These are phyloP conservation scores for Ctenoplectra terminalis DNA, from an alignment of 1,140 invertebrate species.

Conservation along the genomic window DNA sequence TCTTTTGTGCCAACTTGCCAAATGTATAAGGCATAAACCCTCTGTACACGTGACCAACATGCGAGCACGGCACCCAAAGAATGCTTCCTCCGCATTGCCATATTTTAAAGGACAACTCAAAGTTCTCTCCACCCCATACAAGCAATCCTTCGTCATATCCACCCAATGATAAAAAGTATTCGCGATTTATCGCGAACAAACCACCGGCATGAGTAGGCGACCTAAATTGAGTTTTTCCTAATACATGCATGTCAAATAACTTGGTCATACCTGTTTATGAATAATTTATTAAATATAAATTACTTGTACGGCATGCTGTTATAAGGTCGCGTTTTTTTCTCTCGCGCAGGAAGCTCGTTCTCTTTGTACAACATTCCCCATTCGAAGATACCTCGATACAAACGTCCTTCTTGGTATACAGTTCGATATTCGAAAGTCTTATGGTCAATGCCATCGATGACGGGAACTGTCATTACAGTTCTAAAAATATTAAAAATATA, in stretches of 20 bases:
- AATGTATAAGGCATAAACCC: slow-evolving; percentile 99
- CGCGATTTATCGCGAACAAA: slow-evolving; percentile 98
- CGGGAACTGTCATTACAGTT: slow-evolving; percentile 97
- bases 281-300: slow-evolving; percentile 1
- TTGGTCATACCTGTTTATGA: background rate
- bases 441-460: slow-evolving; percentile 98
- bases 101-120: slow-evolving; percentile 99
- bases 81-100: slow-evolving; percentile 99
- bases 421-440: slow-evolving; percentile 97
- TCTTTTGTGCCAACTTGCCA: slow-evolving; percentile 93
- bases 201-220: slow-evolving; percentile 96
- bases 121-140: slow-evolving; percentile 98
- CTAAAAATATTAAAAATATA: slow-evolving; percentile 74
- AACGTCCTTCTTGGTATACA: slow-evolving; percentile 92
- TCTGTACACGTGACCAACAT: slow-evolving; percentile 98
- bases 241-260: slow-evolving; percentile 35
- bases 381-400: slow-evolving; percentile 97
- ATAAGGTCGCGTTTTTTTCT: slow-evolving; percentile 89
- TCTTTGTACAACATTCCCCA: slow-evolving; percentile 99
- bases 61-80: slow-evolving; percentile 98
- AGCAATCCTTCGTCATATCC: slow-evolving; percentile 97
- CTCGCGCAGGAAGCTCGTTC: slow-evolving; percentile 94
- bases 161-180: slow-evolving; percentile 98
- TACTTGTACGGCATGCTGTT: slow-evolving; percentile 97
- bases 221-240: slow-evolving; percentile 73